phyloP scores from a whole-genome alignment of 2,888 invertebrate species.

The Eutolmus rufibarbis region DNA sequence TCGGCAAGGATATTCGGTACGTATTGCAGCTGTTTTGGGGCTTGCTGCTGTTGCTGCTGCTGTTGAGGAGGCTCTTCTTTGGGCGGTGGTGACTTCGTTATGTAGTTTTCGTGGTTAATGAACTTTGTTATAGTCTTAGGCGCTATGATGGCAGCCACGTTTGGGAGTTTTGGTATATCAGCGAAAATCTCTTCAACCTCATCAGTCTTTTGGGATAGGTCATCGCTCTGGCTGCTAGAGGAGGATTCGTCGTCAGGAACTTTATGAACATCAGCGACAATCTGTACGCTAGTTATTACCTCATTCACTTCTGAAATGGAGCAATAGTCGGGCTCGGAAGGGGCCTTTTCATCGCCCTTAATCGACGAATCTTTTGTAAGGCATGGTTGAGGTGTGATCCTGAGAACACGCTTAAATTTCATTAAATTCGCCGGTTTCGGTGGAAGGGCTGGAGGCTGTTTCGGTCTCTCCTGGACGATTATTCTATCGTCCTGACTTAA shows the following conservation, averaged over 20 bases:
- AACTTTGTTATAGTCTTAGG: slow-evolving; percentile 63
- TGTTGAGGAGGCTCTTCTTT: slow-evolving; percentile 15
- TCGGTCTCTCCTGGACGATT: slow-evolving; percentile 64
- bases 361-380: slow-evolving; percentile 49
- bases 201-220: slow-evolving; percentile 58
- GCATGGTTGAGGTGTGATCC: slow-evolving; percentile 58
- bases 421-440: slow-evolving; percentile 79
- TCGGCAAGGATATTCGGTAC: slow-evolving; percentile 60
- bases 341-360: slow-evolving; percentile 51
- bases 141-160: slow-evolving; percentile 77
- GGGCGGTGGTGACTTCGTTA: slow-evolving; percentile 47
- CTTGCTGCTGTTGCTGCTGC: not conserved
- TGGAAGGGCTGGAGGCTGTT: slow-evolving; percentile 76
- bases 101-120: slow-evolving; percentile 49
- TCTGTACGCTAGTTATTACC: slow-evolving; percentile 63
- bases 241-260: slow-evolving; percentile 51
- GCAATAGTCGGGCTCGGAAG: slow-evolving; percentile 76
- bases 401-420: slow-evolving; percentile 63
- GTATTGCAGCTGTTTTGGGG: slow-evolving; percentile 51
- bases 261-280: slow-evolving; percentile 65
- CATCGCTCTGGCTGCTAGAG: slow-evolving; percentile 42
- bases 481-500: slow-evolving; percentile 60
- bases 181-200: slow-evolving; percentile 60
- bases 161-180: slow-evolving; percentile 77
- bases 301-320: slow-evolving; percentile 74